Base-by-base conservation (phyloP, 64 coral and sea anemone species). In the Hydrozoanthus tunicans region DNA sequence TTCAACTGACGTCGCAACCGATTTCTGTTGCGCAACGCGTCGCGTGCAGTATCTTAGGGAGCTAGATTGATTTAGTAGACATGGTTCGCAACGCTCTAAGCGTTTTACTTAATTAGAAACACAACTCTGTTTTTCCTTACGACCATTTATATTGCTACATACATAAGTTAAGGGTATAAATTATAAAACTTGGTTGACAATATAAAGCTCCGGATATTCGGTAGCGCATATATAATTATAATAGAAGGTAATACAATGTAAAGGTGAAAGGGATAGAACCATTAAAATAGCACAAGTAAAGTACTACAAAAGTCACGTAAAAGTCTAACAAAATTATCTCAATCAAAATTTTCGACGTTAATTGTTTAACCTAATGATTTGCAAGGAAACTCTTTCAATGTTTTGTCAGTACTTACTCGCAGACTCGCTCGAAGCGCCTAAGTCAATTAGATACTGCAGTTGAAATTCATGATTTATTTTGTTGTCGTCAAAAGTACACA, bases 391-490 rank as follows among this genome's bases (percentile, higher is more conserved):
- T 74, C 51, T 4, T 43, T 72, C 59, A 23, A 58, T n/a, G 56
- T 56, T 79, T n/a, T 13, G 11, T 58, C 3, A 73, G 58, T 58
- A 32, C 59, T 27, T 15, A 17, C 25, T 83, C 55, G 43, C 62
- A 58, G 52, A 70, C 24, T 3, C 5, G 56, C 14, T 84, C 15
- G 65, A 85, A 26, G 5, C 15, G 26, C 20, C 6, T 6, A 82
- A 82, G 26, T 51, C 55, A 57, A 86, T 57, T 8, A 73, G 67
- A 73, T 73, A 73, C 68, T 73, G 23, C 20, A 70, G 84, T 32
- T 73, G 54, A 58, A 58, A 43, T 17, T 88, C 54, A 75, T 88
- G 70, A 88, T 88, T 86, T 88, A 88, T 43, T 88, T 88, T 88
- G 56, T 74, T 88, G 83, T 88, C 84, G 69, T 88, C 84, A 75